Percentiles rank a stretch among this genome's conserved stretches.
These are phyloP conservation scores for Callaeas wilsoni DNA, from an alignment of 2,113 vertebrate genomes.

Conservation along the genomic window DNA sequence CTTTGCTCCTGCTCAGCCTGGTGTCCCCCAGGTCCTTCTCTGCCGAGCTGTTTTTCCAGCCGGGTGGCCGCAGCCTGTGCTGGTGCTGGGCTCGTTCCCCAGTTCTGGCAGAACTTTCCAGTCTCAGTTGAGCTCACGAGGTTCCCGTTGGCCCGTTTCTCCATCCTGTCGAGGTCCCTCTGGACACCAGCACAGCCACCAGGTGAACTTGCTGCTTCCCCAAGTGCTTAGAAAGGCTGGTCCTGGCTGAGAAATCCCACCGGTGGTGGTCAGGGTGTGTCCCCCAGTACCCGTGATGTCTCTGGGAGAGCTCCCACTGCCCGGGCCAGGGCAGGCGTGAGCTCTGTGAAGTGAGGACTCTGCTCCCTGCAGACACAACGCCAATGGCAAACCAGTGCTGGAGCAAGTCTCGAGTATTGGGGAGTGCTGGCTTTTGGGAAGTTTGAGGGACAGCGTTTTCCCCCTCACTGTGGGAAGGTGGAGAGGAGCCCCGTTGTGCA, in stretches of 20 bases:
- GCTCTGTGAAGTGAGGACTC: not conserved
- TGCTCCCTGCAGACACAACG: not conserved
- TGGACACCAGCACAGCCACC: not conserved
- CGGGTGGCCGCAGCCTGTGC: not conserved
- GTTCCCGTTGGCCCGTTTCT: not conserved
- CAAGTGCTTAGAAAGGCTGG: not conserved
- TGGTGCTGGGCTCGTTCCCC: not conserved
- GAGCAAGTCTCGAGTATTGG: fast-evolving
- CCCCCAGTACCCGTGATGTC: fast-evolving
- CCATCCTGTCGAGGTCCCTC: not conserved
- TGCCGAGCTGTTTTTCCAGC: not conserved
- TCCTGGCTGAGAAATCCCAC: not conserved
- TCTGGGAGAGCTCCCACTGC: not conserved
- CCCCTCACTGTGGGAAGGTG: not conserved
- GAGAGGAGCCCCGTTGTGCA: not conserved
- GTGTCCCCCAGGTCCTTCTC: not conserved
- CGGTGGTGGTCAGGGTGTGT: not conserved
- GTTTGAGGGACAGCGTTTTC: not conserved
- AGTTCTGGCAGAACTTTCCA: not conserved
- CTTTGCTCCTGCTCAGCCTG: not conserved
- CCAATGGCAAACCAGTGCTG: fast-evolving
- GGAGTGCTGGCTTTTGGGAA: too few species aligned
- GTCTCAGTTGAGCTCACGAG: not conserved
- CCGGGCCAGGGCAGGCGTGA: not conserved
- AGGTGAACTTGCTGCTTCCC: not conserved